Percentiles rank a stretch among this genome's conserved stretches.
These are phyloP conservation scores for Myrmecophaga tridactyla DNA, from an alignment of 2,113 vertebrate species.

Conservation along the genomic window DNA sequence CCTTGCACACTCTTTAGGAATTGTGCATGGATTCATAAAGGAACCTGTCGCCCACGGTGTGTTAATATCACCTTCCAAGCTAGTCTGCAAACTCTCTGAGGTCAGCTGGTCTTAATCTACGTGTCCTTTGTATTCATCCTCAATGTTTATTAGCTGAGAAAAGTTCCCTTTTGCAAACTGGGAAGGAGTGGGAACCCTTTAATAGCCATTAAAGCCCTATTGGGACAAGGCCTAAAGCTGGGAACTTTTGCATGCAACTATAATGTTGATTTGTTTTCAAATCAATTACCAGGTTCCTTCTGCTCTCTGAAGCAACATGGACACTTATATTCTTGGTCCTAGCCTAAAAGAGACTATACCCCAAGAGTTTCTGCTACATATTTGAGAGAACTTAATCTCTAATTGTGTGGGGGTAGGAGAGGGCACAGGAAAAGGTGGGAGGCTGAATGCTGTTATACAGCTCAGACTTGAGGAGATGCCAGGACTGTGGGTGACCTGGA, in stretches of 20 bases:
- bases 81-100: background rate
- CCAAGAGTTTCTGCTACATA: background rate
- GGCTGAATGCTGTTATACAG: background rate
- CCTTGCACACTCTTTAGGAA: background rate
- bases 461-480: slow-evolving; percentile 24
- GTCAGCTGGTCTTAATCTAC: background rate
- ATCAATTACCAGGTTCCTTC: background rate
- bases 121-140: background rate
- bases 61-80: background rate
- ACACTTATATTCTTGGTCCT: background rate
- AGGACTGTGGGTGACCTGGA: background rate
- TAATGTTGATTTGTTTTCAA: slow-evolving; percentile 11
- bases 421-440: background rate
- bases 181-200: background rate
- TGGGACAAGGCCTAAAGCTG: background rate
- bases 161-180: no score
- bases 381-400: background rate
- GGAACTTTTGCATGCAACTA: background rate
- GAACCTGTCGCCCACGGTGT: no score
- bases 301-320: background rate
- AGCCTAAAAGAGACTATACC: background rate
- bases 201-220: background rate
- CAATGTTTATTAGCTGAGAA: background rate
- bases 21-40: background rate
- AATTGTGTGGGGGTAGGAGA: background rate